These are phyloP conservation scores for Lates japonicus DNA, from an alignment of 2,797 vertebrate genomes.

Conservation along the genomic window DNA sequence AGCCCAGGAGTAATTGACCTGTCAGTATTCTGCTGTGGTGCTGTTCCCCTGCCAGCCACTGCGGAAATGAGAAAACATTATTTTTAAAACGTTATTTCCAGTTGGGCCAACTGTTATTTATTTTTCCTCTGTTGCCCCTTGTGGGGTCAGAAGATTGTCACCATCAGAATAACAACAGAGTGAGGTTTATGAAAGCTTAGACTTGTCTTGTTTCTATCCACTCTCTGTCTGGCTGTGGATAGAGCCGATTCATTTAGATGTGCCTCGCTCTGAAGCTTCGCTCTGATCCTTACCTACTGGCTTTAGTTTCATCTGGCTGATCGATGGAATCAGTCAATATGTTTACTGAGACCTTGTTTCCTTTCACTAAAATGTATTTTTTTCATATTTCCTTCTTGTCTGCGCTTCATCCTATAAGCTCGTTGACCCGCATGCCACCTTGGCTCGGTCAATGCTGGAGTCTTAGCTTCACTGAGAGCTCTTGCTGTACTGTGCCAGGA, in stretches of 20 bases:
- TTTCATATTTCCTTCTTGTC: conserved; percentile 67
- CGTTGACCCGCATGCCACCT: conserved; percentile 63
- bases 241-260: conserved; percentile 51
- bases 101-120: conserved; percentile 76
- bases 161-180: conserved; percentile 72
- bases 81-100: conserved; percentile 90
- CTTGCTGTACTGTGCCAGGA: conserved; percentile 58
- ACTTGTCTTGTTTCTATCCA: conserved; percentile 58
- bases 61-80: conserved; percentile 90
- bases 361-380: conserved; percentile 57
- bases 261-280: conserved; percentile 31
- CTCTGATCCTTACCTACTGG: conserved; percentile 63
- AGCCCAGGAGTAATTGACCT: conserved; percentile 93
- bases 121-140: conserved; percentile 68
- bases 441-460: conserved; percentile 44
- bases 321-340: conserved; percentile 78
- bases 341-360: conserved; percentile 76
- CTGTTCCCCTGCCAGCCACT: conserved; percentile 82
- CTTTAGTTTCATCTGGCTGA: conserved; percentile 73
- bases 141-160: conserved; percentile 73
- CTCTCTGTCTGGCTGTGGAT: conserved; percentile 45
- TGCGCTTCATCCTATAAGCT: conserved; percentile 70
- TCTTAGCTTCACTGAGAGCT: conserved; percentile 66
- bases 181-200: conserved; percentile 73
- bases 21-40: conserved; percentile 89